Evolutionary conservation across 2,888 invertebrate genomes (phyloP).

Genomic region (Ochropleura leucogaster): DNA sequence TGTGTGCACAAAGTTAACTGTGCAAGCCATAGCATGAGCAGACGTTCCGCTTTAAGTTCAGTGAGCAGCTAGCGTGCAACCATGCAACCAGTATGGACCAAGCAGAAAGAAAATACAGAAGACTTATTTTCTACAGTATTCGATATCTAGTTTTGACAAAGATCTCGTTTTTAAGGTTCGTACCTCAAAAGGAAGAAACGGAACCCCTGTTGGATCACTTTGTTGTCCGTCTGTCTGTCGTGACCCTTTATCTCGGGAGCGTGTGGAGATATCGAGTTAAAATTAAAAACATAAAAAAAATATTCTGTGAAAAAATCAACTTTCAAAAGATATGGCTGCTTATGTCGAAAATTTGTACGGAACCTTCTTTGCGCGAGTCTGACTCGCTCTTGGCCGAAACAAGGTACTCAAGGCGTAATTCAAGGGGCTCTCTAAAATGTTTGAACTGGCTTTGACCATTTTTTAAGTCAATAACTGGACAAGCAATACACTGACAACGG

Average conservation of each 20-base stretch:
- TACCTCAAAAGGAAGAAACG: no score
- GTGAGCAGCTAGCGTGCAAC: constrained; percentile 56
- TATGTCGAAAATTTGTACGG: no score
- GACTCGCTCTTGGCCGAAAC: neutral
- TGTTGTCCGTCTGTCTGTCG: no score
- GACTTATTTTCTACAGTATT: neutral
- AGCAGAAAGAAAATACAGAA: constrained; percentile 31
- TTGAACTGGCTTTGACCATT: neutral
- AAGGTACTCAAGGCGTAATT: neutral
- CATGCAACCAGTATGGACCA: constrained; percentile 53
- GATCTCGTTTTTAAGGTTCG: no score
- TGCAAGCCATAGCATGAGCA: constrained; percentile 59
- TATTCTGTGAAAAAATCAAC: no score
- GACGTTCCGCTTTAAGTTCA: constrained; percentile 63
- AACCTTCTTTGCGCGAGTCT: no score
- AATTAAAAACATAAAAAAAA: no score
- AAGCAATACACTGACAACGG: neutral
- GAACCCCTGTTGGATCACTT: no score
- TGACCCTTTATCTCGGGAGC: no score
- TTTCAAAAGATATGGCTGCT: no score
- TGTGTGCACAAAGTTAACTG: constrained; percentile 63
- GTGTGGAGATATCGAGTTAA: no score
- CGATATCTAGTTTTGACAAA: neutral
- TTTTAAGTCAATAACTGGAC: neutral
- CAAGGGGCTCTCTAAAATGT: neutral